phyloP scores from a whole-genome alignment of 2,797 vertebrate genomes.

The Lepilemur ruficaudatus region DNA sequence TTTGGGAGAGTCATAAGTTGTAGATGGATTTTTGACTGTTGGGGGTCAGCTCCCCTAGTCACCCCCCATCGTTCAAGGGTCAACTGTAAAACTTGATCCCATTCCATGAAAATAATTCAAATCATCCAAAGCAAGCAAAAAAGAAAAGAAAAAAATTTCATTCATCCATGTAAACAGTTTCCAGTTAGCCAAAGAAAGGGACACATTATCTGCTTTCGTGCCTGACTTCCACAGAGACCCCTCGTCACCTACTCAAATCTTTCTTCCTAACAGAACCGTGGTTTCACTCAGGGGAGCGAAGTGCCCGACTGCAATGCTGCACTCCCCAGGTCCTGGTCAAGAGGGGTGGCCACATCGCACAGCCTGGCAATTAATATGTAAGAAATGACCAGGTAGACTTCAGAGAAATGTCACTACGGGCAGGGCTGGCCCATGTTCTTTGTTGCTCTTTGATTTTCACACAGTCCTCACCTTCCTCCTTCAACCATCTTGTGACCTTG shows the following conservation, averaged over 20 bases:
- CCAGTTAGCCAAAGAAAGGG: background rate
- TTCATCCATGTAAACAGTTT: background rate
- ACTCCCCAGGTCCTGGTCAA: conserved; percentile 28
- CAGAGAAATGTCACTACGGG: background rate
- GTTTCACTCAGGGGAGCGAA: background rate
- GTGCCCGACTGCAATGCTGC: background rate
- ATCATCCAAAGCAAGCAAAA: conserved; percentile 32
- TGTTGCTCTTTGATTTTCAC: background rate
- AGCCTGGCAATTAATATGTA: background rate
- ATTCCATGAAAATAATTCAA: conserved; percentile 69
- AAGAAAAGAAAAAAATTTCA: background rate
- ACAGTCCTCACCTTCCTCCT: background rate
- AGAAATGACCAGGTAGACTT: background rate
- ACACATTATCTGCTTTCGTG: background rate
- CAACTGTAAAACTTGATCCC: conserved; percentile 65
- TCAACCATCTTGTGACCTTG: background rate
- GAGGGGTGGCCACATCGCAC: background rate
- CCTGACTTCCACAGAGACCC: background rate
- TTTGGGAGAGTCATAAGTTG: too few species aligned
- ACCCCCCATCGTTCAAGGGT: too few species aligned
- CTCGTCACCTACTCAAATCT: background rate
- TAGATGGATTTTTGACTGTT: too few species aligned
- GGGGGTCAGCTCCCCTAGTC: too few species aligned
- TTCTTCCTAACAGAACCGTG: background rate
- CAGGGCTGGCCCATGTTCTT: background rate